Conservation (phyloP, 2,888 invertebrate genomes). For the Autographa gamma region DNA sequence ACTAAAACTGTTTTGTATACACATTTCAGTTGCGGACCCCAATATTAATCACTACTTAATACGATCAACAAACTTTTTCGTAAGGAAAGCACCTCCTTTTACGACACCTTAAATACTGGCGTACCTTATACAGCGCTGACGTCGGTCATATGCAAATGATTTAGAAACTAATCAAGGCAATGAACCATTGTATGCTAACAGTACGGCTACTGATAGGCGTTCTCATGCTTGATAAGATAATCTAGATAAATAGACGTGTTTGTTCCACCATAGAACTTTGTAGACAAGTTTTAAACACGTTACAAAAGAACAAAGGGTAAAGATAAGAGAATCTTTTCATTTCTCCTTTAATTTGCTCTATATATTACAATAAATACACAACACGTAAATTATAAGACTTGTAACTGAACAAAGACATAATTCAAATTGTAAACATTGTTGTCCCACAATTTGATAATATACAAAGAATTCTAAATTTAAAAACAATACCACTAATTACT, state of each 20-base stretch:
- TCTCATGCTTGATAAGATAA: conserved; percentile 71
- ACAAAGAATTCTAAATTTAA: not conserved
- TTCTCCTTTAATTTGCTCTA: not conserved
- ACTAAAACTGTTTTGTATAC: not conserved
- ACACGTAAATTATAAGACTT: not conserved
- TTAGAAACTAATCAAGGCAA: conserved; percentile 69
- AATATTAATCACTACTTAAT: conserved; percentile 24
- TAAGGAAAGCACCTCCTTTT: conserved; percentile 39
- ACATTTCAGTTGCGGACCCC: conserved; percentile 16
- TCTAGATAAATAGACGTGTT: conserved; percentile 56
- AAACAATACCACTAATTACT: conserved; percentile 17
- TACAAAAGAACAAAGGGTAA: conserved; percentile 45
- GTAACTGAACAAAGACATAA: not conserved
- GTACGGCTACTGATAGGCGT: conserved; percentile 65
- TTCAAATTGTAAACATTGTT: not conserved
- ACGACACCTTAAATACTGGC: conserved; percentile 26
- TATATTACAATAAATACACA: not conserved
- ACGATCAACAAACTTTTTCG: conserved; percentile 26
- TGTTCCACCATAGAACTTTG: conserved; percentile 41
- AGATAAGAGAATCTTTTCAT: conserved; percentile 23
- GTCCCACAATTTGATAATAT: not conserved
- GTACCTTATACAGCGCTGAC: conserved; percentile 20
- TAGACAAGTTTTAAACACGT: conserved; percentile 30
- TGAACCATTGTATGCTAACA: conserved; percentile 74
- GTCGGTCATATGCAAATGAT: conserved; percentile 61